Base-by-base conservation (phyloP, 2,113 vertebrate genomes). In the Charadrius vociferus region DNA sequence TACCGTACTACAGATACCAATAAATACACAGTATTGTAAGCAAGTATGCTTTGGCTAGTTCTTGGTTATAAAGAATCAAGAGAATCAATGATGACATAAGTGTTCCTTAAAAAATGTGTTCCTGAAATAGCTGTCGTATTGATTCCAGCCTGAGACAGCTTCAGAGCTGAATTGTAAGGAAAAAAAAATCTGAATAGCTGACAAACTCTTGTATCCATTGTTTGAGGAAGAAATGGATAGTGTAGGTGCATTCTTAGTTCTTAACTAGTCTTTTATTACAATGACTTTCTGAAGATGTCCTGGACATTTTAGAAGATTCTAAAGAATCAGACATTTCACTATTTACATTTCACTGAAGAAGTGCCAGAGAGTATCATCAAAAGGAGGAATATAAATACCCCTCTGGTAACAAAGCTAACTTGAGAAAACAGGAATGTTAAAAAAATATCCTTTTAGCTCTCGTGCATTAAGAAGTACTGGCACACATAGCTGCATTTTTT, bases 81-180 rank as follows among this genome's bases (percentile, higher is more conserved):
- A 85, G 22, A 86, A 96, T 92, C 86, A 77, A 74, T 90, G 53
- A 49, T 78, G 73, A 85, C 55, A 97, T 63, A 92, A 95, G 83
- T 59, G 10, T 88, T 87, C 36, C 65, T 92, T 87, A 58, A 92
- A 94, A 94, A 95, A 88, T 43, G 6, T 45, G 65, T 62, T 66
- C 56, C 73, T 93, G 50, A 84, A 89, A 92, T 81, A 92, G 55
- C 20, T 62, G 56, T 49, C 45, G 39, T 79, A 88, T 96, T 74
- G 94, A 96, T 94, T 96, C 56, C 24, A 87, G 82, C 43, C 43
- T 67, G 55, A 90, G 29, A 74, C 22, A 88, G 18, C 16, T 82
- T 84, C 32, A 88, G 71, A 93, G 26, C 11, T 82, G 41, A 88
- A 86, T 22, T 81, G 26, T 39, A 16, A 70, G 79, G 37, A 63